phyloP scores from a whole-genome alignment of 92 coral and sea anemone species.

The Epizoanthus stellaris region DNA sequence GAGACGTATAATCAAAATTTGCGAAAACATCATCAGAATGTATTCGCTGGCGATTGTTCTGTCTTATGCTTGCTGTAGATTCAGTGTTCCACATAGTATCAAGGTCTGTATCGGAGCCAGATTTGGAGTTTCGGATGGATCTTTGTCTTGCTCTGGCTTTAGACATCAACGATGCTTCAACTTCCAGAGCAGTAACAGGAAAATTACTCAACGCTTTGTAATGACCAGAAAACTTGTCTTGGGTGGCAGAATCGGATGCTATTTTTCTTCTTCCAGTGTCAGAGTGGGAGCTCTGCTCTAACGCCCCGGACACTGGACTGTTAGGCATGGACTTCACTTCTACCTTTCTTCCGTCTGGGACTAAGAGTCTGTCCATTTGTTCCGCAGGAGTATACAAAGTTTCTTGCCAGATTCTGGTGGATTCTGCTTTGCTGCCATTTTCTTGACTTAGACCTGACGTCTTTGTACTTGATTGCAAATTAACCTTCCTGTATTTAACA shows the following conservation, averaged over 20 bases:
- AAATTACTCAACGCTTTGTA: neutral
- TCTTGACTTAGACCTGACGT: neutral
- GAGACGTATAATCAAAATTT: neutral
- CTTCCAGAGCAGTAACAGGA: neutral
- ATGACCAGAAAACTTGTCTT: neutral
- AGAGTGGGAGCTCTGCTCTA: neutral
- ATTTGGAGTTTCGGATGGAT: neutral
- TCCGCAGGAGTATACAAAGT: too few species aligned
- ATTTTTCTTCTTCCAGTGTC: neutral
- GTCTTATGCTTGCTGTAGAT: neutral
- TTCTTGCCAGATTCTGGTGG: neutral
- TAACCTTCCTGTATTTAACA: too few species aligned
- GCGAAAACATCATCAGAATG: neutral
- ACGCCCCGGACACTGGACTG: neutral
- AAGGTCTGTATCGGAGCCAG: neutral
- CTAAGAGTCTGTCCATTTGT: neutral
- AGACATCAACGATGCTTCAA: neutral
- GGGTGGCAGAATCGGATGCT: neutral
- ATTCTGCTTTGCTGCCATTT: neutral
- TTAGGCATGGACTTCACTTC: neutral
- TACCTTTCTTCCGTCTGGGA: neutral
- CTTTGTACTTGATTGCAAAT: neutral
- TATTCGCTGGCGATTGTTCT: neutral
- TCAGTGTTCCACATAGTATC: neutral
- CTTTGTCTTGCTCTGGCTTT: neutral